Conservation (phyloP, 2,888 invertebrate genomes). For the Fragum sueziense region DNA sequence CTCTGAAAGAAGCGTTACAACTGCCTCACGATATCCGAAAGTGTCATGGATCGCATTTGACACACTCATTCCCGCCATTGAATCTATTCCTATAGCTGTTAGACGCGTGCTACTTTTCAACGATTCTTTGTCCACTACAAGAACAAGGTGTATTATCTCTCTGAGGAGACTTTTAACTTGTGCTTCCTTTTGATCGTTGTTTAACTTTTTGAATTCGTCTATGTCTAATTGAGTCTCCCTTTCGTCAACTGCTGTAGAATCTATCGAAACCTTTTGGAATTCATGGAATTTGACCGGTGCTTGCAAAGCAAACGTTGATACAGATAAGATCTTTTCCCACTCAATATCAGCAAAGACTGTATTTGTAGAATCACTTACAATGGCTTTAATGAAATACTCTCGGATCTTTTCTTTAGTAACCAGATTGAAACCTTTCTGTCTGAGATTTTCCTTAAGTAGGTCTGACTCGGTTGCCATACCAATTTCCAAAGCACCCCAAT, state of each 20-base stretch:
- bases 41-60: constrained; percentile 2
- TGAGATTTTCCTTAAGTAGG: neutral
- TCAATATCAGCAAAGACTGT: neutral
- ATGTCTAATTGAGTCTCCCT: neutral
- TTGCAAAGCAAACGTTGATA: neutral
- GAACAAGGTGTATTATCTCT: neutral
- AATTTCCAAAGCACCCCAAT: neutral
- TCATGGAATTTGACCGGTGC: neutral
- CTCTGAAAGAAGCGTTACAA: constrained; percentile 46
- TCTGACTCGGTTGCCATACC: neutral
- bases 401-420: neutral
- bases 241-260: neutral
- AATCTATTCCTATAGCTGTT: constrained; percentile 13
- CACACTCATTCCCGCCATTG: constrained; percentile 22
- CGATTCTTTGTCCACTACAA: constrained; percentile 1
- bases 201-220: neutral
- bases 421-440: neutral
- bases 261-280: neutral
- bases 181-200: neutral
- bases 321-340: neutral
- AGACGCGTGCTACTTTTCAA: neutral
- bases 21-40: constrained; percentile 39
- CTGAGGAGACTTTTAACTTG: neutral
- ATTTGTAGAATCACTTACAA: neutral
- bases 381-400: neutral